A percentile compares a stretch with the other conserved stretches of the same genome.
Evolutionary conservation across 2,113 vertebrate species (phyloP).

Genomic region (Trochalopteron elliotii): DNA sequence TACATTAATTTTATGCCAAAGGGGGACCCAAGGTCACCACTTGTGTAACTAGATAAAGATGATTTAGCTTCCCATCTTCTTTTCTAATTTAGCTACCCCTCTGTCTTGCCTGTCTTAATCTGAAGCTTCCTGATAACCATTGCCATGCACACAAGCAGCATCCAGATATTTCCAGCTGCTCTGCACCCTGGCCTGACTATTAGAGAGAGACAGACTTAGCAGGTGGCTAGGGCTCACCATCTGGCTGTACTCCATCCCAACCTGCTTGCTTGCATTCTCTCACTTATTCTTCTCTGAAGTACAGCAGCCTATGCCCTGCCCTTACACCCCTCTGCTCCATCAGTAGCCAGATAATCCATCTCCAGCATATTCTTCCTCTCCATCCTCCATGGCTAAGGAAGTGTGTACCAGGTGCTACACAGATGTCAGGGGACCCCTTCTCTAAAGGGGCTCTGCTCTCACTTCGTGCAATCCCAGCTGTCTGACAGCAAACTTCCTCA

Average conservation of each 20-base stretch:
- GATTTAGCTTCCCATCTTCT: background rate
- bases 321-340: background rate
- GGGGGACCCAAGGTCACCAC: background rate
- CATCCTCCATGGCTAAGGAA: background rate
- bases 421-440: background rate
- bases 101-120: background rate
- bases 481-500: background rate
- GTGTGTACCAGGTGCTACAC: rapidly evolving
- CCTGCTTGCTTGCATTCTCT: background rate
- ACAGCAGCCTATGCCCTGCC: background rate
- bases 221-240: background rate
- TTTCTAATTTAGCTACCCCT: background rate
- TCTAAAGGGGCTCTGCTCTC: background rate
- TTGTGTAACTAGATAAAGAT: background rate
- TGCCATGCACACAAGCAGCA: background rate
- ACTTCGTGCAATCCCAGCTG: background rate
- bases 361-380: background rate
- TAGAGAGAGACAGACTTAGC: background rate
- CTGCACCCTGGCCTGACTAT: background rate
- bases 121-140: background rate
- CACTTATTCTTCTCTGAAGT: background rate
- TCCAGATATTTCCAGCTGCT: background rate
- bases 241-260: background rate
- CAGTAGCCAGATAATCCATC: background rate
- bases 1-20: background rate